Base-by-base conservation (phyloP, 2,797 vertebrate species). In the Amblyopsis hoosieri region DNA sequence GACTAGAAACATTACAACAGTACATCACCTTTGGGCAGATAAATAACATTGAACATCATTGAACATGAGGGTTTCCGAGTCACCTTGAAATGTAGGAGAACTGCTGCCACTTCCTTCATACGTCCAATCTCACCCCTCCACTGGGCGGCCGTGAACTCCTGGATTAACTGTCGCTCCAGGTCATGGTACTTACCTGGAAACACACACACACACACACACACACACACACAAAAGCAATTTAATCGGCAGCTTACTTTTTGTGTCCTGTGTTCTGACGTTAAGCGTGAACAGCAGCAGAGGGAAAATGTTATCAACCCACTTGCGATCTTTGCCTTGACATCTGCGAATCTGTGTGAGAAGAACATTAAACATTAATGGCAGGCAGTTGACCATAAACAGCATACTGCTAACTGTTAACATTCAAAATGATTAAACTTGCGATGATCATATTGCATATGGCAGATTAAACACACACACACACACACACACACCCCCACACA, bases 21-120 rank as follows among this genome's bases (percentile, higher is more conserved):
- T 42, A 60, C 29, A 42, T 31, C 52, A 55, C 52, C 45, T n/a
- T 12, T 15, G 46, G 29, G 12, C 52, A 63, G 12, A 47, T 62
- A 14, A 60, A 58, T 23, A 23, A 23, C 23, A n/a, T 45, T 33
- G 51, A 45, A 61, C 12, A 51, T 68, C 12, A 49, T 1, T 4
- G 42, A 51, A 51, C 19, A 54, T 60, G 59, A 70, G 3, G 12
- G 9, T 45, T 58, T 76, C 4, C 51, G 48, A 7, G 65, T 91
- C 92, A 99, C 98, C 96, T 99, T 99, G 87, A 99, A 99, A 89
- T 99, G 97, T 81, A 99, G 93, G 59, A 99, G 91, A 84, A 99
- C 98, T 7, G 98, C 96, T 67, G 97, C 96, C 72, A 98, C 95
- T 90, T 99, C 97, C 82, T 95, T 94, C 98, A 99, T 99, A 67